Base-by-base conservation (phyloP, 2,113 vertebrate genomes). In the Rhea americana region DNA sequence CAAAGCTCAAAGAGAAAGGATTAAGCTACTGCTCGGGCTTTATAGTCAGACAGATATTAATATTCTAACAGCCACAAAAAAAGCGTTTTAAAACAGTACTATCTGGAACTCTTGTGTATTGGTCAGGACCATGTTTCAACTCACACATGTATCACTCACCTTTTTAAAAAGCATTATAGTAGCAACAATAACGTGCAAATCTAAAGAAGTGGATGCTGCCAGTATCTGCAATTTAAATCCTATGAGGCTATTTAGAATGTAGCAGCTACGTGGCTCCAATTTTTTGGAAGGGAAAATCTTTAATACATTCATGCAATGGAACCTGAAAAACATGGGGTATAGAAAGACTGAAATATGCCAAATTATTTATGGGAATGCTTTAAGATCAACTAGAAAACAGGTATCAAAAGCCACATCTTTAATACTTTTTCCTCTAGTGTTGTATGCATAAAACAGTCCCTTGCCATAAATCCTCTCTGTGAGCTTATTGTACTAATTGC, bases 31-130 rank as follows among this genome's bases (percentile, higher is more conserved):
- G 26, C 45, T 82, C 8, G 2, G 65, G 56, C 4, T 1, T 32
- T 47, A 14, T 1, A 35, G 30, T 7, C 14, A 25, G 7, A 45
- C 5, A 10, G 22, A 41, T 26, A 8, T 7, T 26, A 5, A 24
- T 2, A n/a, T 28, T 37, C n/a, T 17, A 43, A 58, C 19, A 70
- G 15, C 13, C 63, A 25, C 11, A 41, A 22, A 51, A 28, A 39
- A 15, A 41, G 25, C n/a, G 7, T 0, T 5, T 0, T 7, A 7
- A 48, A 32, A 13, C 20, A 43, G n/a, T 30, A 14, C 8, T 22
- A 0, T 26, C 14, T 25, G 18, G 19, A 55, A 41, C 37, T 39
- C 16, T 13, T 39, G 35, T 39, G 30, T 3, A 39, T 24, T 2
- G 13, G 26, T 30, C 8, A 50, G 35, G 47, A 22, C 8, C n/a